These are phyloP conservation scores for Lepidonotus clava DNA, from an alignment of 2,888 invertebrate genomes.

Conservation along the genomic window DNA sequence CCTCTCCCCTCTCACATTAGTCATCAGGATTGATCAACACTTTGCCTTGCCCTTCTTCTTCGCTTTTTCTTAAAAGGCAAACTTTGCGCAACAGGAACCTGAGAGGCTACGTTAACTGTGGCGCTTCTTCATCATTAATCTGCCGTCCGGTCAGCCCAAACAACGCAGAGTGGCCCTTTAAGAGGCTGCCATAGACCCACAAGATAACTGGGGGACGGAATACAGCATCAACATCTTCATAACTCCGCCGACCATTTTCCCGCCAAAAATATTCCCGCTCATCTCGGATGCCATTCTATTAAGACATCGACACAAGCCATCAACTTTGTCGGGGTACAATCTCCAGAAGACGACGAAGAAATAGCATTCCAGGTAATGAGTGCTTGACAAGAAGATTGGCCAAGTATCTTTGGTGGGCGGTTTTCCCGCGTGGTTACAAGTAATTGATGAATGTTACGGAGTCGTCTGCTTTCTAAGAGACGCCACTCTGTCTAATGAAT, in stretches of 20 bases:
- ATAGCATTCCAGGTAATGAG: not conserved
- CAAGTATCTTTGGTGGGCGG: not conserved
- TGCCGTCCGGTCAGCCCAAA: not conserved
- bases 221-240: too few relatives aligned
- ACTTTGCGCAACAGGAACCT: conserved; percentile 10
- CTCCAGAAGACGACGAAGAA: not conserved
- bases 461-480: conserved; percentile 9
- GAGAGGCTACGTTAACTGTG: not conserved
- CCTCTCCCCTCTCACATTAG: not conserved
- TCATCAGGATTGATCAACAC: conserved; percentile 15
- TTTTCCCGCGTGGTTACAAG: not conserved
- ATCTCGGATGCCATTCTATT: too few relatives aligned
- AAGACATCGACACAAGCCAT: too few relatives aligned
- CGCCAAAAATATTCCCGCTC: too few relatives aligned
- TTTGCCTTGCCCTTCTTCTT: not conserved
- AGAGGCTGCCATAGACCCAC: not conserved
- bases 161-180: not conserved
- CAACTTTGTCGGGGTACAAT: too few relatives aligned
- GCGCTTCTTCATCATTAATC: not conserved
- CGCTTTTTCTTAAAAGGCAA: conserved; percentile 5
- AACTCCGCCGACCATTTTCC: too few relatives aligned
- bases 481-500: not conserved
- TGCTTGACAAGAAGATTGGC: conserved; percentile 19
- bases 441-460: conserved; percentile 25
- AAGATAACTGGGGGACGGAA: too few relatives aligned